Percentiles rank a stretch among this genome's conserved stretches.
Evolutionary conservation across 2,888 invertebrate genomes (phyloP).

Genomic region (Hermaeophaga mercurialis): DNA sequence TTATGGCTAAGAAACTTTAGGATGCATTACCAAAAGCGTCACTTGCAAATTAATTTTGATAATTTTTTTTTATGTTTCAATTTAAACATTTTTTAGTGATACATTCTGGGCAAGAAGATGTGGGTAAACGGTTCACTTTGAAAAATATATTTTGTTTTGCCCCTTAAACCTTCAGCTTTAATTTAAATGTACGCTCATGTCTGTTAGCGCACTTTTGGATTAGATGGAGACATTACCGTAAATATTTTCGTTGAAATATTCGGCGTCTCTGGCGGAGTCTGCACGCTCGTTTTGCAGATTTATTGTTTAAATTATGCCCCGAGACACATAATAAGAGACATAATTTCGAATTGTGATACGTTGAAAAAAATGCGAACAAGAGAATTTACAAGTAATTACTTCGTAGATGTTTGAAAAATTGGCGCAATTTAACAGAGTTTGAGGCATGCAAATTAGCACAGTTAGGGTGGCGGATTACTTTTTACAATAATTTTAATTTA

Average conservation of each 20-base stretch:
- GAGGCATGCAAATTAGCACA: too few relatives aligned
- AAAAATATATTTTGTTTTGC: too few relatives aligned
- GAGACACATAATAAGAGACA: conserved; percentile 22
- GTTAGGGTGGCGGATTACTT: too few relatives aligned
- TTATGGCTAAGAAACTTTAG: too few relatives aligned
- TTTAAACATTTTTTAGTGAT: too few relatives aligned
- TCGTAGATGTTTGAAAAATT: conserved; percentile 3
- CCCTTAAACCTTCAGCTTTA: too few relatives aligned
- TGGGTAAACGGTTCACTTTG: too few relatives aligned
- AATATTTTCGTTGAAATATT: conserved; percentile 24
- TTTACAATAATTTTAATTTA: too few relatives aligned
- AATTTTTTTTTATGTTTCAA: too few relatives aligned
- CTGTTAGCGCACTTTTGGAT: conserved; percentile 13
- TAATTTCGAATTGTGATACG: conserved; percentile 21
- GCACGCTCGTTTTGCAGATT: conserved; percentile 25
- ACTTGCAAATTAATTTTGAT: too few relatives aligned
- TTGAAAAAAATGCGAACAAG: conserved; percentile 13
- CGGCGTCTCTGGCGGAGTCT: conserved; percentile 16
- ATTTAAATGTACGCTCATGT: neutral
- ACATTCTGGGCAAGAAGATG: too few relatives aligned
- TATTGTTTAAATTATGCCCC: conserved; percentile 25
- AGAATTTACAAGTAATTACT: conserved; percentile 20
- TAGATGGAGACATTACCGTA: conserved; percentile 18
- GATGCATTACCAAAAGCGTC: too few relatives aligned
- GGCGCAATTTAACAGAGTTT: neutral